These are phyloP conservation scores for Equus quagga DNA, from an alignment of 2,113 vertebrate genomes.

Conservation along the genomic window DNA sequence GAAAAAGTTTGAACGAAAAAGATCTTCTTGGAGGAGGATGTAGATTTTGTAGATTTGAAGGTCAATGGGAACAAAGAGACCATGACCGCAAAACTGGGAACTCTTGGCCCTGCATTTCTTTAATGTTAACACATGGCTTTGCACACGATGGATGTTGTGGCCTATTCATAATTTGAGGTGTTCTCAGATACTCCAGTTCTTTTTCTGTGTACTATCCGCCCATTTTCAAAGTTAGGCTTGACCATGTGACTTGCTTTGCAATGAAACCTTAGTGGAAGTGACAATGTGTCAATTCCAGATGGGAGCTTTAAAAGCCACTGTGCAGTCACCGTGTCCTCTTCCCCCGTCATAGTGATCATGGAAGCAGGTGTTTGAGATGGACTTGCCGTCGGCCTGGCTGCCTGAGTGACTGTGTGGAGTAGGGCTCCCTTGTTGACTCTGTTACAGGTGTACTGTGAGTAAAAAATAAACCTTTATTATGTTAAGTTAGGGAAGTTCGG, in stretches of 20 bases:
- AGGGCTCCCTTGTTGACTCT: not conserved
- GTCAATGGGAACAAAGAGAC: not conserved
- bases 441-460: not conserved
- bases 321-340: not conserved
- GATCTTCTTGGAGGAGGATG: not conserved
- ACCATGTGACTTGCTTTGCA: not conserved
- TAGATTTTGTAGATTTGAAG: not conserved
- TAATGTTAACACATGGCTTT: not conserved
- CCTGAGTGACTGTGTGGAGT: not conserved
- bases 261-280: not conserved
- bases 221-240: not conserved
- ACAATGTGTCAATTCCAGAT: not conserved
- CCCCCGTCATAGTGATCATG: not conserved
- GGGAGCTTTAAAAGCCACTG: not conserved
- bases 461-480: not conserved
- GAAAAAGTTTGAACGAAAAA: not conserved
- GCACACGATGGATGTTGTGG: rapidly evolving
- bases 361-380: not conserved
- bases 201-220: not conserved
- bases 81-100: not conserved
- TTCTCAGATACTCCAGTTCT: not conserved
- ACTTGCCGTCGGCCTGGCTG: rapidly evolving
- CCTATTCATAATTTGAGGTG: not conserved
- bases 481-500: not conserved
- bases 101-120: not conserved